These are phyloP conservation scores for Mystacides longicornis DNA, from an alignment of 2,888 invertebrate species.

Conservation along the genomic window DNA sequence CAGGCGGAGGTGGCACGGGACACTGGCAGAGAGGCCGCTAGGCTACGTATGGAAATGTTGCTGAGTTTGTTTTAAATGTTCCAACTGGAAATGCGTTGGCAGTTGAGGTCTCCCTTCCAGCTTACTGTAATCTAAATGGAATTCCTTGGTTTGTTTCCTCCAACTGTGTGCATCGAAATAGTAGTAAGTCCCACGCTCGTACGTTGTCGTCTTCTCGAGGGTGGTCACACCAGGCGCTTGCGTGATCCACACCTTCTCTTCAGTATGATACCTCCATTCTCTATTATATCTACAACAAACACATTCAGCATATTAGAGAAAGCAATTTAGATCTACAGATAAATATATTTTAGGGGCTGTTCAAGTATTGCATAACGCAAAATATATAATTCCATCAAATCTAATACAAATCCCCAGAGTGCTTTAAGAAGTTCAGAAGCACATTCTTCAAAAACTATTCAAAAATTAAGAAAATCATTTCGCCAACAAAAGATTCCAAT, in stretches of 20 bases:
- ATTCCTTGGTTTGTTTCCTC: constrained; percentile 98
- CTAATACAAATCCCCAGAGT: too few relatives aligned
- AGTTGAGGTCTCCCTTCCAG: constrained; percentile 87
- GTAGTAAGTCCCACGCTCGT: constrained; percentile 98
- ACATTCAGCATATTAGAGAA: neutral
- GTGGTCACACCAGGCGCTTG: constrained; percentile 93
- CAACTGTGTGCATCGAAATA: constrained; percentile 99
- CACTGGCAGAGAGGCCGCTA: neutral
- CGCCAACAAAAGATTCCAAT: too few relatives aligned
- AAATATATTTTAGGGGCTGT: too few relatives aligned
- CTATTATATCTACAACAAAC: constrained; percentile 72
- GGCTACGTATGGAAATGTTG: constrained; percentile 45
- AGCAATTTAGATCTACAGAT: too few relatives aligned
- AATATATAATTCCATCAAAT: too few relatives aligned
- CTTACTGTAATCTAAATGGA: constrained; percentile 98
- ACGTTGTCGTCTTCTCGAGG: constrained; percentile 90
- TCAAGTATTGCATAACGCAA: too few relatives aligned
- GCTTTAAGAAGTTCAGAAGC: too few relatives aligned
- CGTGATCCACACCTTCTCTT: constrained; percentile 98
- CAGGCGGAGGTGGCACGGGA: neutral
- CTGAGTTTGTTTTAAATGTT: constrained; percentile 52
- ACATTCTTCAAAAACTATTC: too few relatives aligned
- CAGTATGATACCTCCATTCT: constrained; percentile 99
- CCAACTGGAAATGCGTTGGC: constrained; percentile 52
- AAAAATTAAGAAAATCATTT: too few relatives aligned